Evolutionary conservation across 2,113 vertebrate species (phyloP).

Genomic region (Tinamus guttatus): DNA sequence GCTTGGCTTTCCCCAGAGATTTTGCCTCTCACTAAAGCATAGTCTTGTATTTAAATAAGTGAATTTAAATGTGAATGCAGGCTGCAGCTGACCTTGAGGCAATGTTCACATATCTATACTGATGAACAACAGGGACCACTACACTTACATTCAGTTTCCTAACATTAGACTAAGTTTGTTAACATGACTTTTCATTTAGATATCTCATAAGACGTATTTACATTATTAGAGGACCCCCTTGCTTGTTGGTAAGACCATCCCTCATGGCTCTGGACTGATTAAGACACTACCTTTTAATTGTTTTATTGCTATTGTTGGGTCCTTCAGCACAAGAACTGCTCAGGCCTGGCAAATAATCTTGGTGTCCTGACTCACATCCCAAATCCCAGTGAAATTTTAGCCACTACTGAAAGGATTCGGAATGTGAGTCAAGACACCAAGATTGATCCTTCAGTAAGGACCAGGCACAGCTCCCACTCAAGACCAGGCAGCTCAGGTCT

Average conservation of each 20-base stretch:
- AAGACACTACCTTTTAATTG: neutral
- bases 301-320: no score
- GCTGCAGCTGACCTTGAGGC: neutral
- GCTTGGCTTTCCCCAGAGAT: neutral
- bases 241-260: neutral
- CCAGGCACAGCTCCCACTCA: neutral
- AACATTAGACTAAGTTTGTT: neutral
- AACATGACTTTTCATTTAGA: neutral
- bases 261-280: neutral
- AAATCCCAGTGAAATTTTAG: no score
- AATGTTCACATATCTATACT: neutral
- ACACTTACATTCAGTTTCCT: neutral
- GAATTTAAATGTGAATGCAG: neutral
- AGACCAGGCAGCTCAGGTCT: neutral
- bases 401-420: no score
- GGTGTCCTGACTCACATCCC: neutral
- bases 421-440: no score
- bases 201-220: neutral
- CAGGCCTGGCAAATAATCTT: neutral
- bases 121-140: neutral
- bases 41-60: neutral
- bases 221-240: neutral
- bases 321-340: neutral
- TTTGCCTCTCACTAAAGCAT: neutral
- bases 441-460: no score